These are phyloP conservation scores for Amblyornis subalaris DNA, from an alignment of 2,113 vertebrate species.

Conservation along the genomic window DNA sequence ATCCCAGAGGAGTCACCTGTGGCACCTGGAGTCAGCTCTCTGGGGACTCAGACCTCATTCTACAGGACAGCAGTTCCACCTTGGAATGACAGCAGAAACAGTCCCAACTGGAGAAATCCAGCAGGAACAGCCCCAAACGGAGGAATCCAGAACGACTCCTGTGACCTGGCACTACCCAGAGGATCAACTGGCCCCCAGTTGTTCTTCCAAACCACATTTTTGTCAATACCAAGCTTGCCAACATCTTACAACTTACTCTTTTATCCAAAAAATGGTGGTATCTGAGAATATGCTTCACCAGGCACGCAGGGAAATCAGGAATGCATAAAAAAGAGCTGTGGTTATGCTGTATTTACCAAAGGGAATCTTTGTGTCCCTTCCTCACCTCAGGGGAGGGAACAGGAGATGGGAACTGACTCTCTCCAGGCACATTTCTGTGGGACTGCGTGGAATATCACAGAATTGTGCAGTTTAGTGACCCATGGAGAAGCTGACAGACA, in stretches of 20 bases:
- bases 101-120: not conserved
- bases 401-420: not conserved
- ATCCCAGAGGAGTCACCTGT: not conserved
- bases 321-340: not conserved
- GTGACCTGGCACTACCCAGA: not conserved
- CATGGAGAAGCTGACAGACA: not conserved
- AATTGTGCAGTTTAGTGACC: not conserved
- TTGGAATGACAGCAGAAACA: not conserved
- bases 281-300: not conserved
- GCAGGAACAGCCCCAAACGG: too few relatives aligned
- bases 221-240: not conserved
- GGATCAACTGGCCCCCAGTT: accelerated
- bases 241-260: not conserved
- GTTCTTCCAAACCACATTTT: not conserved
- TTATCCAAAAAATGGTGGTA: not conserved
- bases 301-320: not conserved
- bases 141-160: not conserved
- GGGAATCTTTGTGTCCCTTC: not conserved
- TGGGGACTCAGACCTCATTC: not conserved
- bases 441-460: not conserved
- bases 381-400: accelerated
- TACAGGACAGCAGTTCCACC: not conserved
- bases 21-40: not conserved
- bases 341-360: not conserved
- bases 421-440: not conserved